Conservation (phyloP, 1,140 invertebrate genomes). For the Drepana arcuata region DNA sequence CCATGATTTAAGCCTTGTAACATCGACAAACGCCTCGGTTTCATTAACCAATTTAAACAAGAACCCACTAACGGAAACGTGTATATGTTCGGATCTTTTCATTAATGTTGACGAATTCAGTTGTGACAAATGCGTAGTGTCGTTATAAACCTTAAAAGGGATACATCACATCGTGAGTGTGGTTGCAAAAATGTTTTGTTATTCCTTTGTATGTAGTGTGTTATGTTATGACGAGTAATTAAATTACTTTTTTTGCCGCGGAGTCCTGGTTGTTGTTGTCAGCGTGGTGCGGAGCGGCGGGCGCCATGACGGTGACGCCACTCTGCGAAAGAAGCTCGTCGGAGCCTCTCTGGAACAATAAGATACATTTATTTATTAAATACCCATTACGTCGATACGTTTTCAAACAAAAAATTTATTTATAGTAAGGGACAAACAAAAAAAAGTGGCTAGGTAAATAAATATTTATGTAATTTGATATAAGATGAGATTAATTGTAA, state of each 20-base stretch:
- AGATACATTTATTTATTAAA: constrained; percentile 14
- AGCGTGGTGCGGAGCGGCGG: constrained; percentile 86
- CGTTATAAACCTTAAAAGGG: neutral
- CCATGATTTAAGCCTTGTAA: too few species aligned
- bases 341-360: constrained; percentile 90
- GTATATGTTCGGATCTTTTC: neutral
- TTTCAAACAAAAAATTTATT: too few species aligned
- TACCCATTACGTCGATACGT: neutral
- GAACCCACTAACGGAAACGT: neutral
- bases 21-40: too few species aligned
- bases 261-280: constrained; percentile 94
- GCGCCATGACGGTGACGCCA: constrained; percentile 92
- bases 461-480: neutral
- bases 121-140: neutral
- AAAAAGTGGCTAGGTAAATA: neutral
- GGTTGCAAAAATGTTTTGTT: neutral
- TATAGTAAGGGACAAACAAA: neutral
- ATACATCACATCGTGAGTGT: neutral
- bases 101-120: neutral
- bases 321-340: constrained; percentile 95
- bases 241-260: constrained; percentile 91
- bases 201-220: too few species aligned
- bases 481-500: too few species aligned
- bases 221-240: too few species aligned
- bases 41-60: too few species aligned